A percentile compares a stretch with the other conserved stretches of the same genome.
Conservation (phyloP, 1,140 invertebrate species). For the Myzus persicae region DNA sequence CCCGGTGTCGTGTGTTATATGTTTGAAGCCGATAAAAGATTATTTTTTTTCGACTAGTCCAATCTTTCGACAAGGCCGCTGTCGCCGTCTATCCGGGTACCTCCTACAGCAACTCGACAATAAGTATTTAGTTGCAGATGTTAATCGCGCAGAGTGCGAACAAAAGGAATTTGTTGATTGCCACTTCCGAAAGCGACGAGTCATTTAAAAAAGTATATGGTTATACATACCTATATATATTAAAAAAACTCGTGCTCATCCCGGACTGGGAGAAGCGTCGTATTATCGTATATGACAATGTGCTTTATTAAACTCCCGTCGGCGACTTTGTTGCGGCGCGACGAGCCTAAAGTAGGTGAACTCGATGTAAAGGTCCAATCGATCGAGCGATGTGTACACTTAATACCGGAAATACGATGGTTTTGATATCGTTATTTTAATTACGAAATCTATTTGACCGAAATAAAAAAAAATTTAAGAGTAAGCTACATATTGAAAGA, state of each 20-base stretch:
- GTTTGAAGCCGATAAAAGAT: slow-evolving; percentile 7
- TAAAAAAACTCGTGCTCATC: neutral
- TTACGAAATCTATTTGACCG: neutral
- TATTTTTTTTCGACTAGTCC: neutral
- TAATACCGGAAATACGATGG: neutral
- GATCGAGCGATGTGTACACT: neutral
- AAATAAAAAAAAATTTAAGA: neutral
- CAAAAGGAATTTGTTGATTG: slow-evolving; percentile 46
- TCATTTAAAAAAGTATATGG: neutral
- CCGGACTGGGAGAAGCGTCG: neutral
- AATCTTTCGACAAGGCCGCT: slow-evolving; percentile 18
- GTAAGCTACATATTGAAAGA: neutral
- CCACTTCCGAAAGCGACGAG: slow-evolving; percentile 52
- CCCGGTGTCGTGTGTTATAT: neutral
- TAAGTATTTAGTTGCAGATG: slow-evolving; percentile 35
- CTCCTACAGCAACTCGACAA: slow-evolving; percentile 49
- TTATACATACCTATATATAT: neutral
- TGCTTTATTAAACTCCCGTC: neutral
- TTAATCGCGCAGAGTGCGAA: neutral
- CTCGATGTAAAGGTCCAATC: neutral
- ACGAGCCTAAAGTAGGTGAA: neutral
- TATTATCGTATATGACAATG: slow-evolving; percentile 1
- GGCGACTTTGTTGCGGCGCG: neutral
- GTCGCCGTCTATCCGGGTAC: slow-evolving; percentile 40
- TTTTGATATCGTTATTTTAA: neutral